Base-by-base conservation (phyloP, 2,797 vertebrate species). In the Phalloptychus januarius region DNA sequence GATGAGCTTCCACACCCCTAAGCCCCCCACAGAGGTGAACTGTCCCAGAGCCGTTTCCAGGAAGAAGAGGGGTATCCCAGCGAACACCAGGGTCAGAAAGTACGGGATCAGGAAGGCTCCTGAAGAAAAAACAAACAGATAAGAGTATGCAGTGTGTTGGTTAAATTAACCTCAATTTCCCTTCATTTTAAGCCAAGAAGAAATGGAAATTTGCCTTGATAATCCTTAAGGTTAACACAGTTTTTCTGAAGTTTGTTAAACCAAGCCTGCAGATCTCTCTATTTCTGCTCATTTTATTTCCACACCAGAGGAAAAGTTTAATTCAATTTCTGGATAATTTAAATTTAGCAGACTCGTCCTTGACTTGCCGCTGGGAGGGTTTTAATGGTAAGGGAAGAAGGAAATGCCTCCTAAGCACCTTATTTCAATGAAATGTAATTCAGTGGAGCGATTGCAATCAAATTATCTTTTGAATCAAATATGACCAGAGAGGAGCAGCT, bases 31-130 rank as follows among this genome's bases (percentile, higher is more conserved):
- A 0, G 97, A 97, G 10, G 96, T 97, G 90, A 96, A 97, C 86
- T 98, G 97, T 63, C 97, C 97, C 78, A 98, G 92, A 70, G 97
- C 79, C 0, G 97, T 97, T 93, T 98, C 97, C 93, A 98, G 92
- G 50, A 98, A 90, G 92, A 98, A 98, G 25, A 98, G 95, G 0
- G 97, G 97, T 54, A 98, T 97, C 78, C 97, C 97, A 86, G 97
- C 97, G 91, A 98, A 98, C 90, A 97, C 95, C 90, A 98, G 87
- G 0, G 97, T 98, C 90, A 97, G 63, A 72, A 98, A 97, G 90
- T 98, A 98, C 0, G 97, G 97, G 80, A 98, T 98, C 42, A 98
- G 90, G 84, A 98, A 98, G 50, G 97, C 97, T 50, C 97, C 97
- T 98, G 83, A 67, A 73, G 82, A 85, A 74, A 72, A 67, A 72